Percentiles rank a stretch among this genome's conserved stretches.
phyloP scores from a whole-genome alignment of 2,113 vertebrate species.

The Podarcis muralis region DNA sequence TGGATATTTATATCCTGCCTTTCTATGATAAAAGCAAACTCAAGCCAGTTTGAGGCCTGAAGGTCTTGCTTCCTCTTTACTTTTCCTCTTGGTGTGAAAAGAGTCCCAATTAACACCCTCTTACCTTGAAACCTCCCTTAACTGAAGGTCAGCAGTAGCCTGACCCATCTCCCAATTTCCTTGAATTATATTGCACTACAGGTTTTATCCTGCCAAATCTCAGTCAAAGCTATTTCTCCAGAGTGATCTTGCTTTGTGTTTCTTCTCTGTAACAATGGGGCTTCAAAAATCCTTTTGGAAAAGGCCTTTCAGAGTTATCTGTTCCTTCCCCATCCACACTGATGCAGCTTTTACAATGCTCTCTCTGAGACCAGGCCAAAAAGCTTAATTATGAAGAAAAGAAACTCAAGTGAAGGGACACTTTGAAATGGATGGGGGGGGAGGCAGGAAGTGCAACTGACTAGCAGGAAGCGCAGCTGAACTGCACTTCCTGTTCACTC shows the following conservation, averaged over 20 bases:
- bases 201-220: background rate
- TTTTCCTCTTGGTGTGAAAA: no score
- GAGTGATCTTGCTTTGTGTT: constrained; percentile 5
- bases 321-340: background rate
- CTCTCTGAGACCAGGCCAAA: background rate
- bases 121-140: no score
- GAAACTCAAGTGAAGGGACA: background rate
- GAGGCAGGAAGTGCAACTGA: background rate
- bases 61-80: background rate
- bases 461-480: background rate
- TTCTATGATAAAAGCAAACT: background rate
- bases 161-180: background rate
- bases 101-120: no score
- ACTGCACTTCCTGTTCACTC: background rate
- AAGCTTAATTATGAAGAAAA: background rate
- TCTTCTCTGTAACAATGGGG: background rate
- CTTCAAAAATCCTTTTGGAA: background rate
- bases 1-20: background rate
- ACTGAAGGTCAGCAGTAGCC: background rate
- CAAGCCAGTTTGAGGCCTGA: background rate
- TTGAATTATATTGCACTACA: background rate
- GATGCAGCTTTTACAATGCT: background rate
- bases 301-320: background rate
- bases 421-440: background rate
- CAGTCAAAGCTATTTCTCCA: background rate